Percentiles rank a stretch among this genome's conserved stretches.
These are phyloP conservation scores for Platycercus adscitus DNA, from an alignment of 2,113 vertebrate species.

Conservation along the genomic window DNA sequence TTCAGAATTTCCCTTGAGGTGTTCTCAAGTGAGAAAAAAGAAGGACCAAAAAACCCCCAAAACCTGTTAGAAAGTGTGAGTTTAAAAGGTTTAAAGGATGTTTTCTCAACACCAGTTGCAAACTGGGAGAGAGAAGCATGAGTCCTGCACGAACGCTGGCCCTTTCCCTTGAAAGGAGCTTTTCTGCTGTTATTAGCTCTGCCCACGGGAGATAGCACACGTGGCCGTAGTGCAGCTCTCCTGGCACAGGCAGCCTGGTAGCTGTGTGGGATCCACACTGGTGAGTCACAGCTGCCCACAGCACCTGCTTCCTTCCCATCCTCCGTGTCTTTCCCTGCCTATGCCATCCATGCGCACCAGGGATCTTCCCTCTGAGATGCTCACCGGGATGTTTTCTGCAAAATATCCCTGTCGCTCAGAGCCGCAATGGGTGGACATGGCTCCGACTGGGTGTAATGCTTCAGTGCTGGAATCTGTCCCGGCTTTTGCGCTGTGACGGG, in stretches of 20 bases:
- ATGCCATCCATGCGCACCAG: background rate
- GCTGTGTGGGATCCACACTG: rapidly evolving
- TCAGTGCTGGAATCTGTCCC: background rate
- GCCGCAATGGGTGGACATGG: rapidly evolving
- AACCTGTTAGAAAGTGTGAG: background rate
- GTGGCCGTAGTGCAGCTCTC: rapidly evolving
- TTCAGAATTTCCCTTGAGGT: slow-evolving; percentile 2
- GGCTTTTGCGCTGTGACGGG: background rate
- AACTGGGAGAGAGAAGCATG: background rate
- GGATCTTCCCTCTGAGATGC: background rate
- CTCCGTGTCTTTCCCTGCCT: background rate
- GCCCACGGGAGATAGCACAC: background rate
- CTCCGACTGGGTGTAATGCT: background rate
- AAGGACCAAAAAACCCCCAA: background rate
- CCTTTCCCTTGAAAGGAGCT: background rate
- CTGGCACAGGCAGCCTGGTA: background rate
- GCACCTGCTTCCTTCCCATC: background rate
- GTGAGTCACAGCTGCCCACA: rapidly evolving
- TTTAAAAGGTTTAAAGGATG: background rate
- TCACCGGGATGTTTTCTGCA: rapidly evolving
- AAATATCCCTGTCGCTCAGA: rapidly evolving
- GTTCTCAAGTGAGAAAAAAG: background rate
- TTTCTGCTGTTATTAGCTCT: background rate
- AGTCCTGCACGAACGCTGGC: background rate
- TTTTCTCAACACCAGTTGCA: background rate